Evolutionary conservation across 1,140 invertebrate genomes (phyloP).

Genomic region (Rhagoletis pomonella): DNA sequence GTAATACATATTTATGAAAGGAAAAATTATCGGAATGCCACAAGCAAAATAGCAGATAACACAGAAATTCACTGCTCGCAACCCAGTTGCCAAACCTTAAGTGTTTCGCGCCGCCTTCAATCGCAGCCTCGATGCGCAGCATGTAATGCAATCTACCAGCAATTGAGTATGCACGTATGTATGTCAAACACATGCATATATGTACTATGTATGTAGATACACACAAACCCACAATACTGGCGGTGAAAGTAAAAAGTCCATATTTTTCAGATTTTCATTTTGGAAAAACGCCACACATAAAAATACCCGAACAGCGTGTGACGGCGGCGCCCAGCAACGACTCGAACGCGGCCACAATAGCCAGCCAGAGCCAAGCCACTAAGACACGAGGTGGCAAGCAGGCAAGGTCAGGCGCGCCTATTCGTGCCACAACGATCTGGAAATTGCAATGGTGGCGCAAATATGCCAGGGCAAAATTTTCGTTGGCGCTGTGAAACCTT

Average conservation of each 20-base stretch:
- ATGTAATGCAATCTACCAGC: neutral
- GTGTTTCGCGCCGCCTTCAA: neutral
- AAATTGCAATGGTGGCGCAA: neutral
- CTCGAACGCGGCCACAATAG: neutral
- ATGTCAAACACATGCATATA: neutral
- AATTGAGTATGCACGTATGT: neutral
- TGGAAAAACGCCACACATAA: constrained; percentile 50
- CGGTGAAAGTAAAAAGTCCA: constrained; percentile 74
- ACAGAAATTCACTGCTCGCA: neutral
- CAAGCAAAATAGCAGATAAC: neutral
- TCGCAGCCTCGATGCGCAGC: neutral
- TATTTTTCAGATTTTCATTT: constrained; percentile 63
- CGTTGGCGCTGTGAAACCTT: constrained; percentile 5
- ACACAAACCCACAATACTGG: constrained; percentile 36
- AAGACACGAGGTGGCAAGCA: neutral
- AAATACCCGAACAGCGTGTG: constrained; percentile 33
- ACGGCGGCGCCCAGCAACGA: constrained; percentile 35
- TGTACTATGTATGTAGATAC: neutral
- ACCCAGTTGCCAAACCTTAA: neutral
- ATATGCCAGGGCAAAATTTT: neutral
- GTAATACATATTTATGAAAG: neutral
- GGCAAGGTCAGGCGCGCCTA: constrained; percentile 40
- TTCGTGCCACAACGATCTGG: constrained; percentile 22
- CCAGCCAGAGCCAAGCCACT: neutral
- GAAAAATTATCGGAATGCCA: neutral